These are phyloP conservation scores for Creontiades dilutus DNA, from an alignment of 2,888 invertebrate genomes.

Conservation along the genomic window DNA sequence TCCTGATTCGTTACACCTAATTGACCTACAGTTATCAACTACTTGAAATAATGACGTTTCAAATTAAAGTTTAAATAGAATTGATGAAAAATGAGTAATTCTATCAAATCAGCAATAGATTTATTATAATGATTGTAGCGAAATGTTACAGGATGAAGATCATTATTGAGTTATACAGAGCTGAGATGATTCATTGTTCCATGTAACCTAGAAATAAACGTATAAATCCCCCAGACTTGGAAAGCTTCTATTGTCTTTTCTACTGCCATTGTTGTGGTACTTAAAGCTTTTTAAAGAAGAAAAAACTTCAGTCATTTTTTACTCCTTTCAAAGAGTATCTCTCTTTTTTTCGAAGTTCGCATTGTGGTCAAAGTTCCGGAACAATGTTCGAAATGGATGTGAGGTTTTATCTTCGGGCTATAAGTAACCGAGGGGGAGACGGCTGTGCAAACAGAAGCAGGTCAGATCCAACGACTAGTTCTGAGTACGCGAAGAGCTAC, in stretches of 20 bases:
- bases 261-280: neutral
- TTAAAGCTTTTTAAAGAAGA: neutral
- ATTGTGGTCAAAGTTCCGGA: neutral
- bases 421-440: no score
- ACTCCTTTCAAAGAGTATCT: neutral
- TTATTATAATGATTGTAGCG: no score
- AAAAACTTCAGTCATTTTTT: neutral
- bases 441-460: no score
- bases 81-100: no score
- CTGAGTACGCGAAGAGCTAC: no score
- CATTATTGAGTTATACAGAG: neutral
- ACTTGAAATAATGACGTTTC: no score
- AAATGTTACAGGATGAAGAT: neutral
- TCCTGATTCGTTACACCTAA: no score
- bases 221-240: neutral
- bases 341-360: neutral
- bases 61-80: no score
- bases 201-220: neutral
- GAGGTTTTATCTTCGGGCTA: no score
- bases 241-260: constrained; percentile 7
- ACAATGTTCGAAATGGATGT: neutral
- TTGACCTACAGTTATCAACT: no score
- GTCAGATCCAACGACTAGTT: no score
- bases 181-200: neutral
- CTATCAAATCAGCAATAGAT: no score